A percentile compares a stretch with the other conserved stretches of the same genome.
phyloP scores from a whole-genome alignment of 2,113 vertebrate genomes.

The Peromyscus maniculatus region DNA sequence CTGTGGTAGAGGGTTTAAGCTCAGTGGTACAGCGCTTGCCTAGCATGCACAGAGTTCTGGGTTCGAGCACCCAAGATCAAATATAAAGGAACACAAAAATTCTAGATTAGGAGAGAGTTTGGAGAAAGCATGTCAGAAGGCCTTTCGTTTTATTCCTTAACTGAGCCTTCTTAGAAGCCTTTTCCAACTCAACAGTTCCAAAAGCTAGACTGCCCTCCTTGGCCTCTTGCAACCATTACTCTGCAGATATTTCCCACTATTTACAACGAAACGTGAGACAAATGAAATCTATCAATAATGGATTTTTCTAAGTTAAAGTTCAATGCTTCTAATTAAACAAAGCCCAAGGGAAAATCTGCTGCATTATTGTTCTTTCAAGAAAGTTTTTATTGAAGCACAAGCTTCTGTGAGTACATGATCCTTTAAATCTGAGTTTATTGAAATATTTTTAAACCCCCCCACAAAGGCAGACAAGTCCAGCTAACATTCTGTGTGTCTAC shows the following conservation, averaged over 20 bases:
- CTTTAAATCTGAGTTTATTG: slow-evolving; percentile 46
- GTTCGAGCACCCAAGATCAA: not conserved
- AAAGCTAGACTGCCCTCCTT: not conserved
- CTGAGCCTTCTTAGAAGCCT: not conserved
- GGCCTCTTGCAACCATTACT: not conserved
- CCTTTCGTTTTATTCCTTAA: not conserved
- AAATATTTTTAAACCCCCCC: not conserved
- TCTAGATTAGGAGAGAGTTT: not conserved
- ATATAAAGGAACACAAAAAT: not conserved
- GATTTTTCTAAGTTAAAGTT: slow-evolving; percentile 42
- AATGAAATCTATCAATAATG: slow-evolving; percentile 4
- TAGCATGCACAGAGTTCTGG: not conserved
- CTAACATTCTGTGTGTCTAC: not conserved
- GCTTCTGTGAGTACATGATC: not conserved
- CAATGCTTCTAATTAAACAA: slow-evolving; percentile 44
- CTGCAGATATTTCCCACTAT: not conserved
- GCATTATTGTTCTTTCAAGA: slow-evolving; percentile 25
- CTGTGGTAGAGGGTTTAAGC: not conserved
- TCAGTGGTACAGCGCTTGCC: not conserved
- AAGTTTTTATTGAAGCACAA: slow-evolving; percentile 51
- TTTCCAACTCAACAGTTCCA: slow-evolving; percentile 8
- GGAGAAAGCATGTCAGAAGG: slow-evolving; percentile 14
- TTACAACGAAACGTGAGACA: slow-evolving; percentile 45
- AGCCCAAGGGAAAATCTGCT: slow-evolving; percentile 27
- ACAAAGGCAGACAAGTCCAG: not conserved